Conservation (phyloP, 2,113 vertebrate genomes). For the Cricetomys ansorgei region DNA sequence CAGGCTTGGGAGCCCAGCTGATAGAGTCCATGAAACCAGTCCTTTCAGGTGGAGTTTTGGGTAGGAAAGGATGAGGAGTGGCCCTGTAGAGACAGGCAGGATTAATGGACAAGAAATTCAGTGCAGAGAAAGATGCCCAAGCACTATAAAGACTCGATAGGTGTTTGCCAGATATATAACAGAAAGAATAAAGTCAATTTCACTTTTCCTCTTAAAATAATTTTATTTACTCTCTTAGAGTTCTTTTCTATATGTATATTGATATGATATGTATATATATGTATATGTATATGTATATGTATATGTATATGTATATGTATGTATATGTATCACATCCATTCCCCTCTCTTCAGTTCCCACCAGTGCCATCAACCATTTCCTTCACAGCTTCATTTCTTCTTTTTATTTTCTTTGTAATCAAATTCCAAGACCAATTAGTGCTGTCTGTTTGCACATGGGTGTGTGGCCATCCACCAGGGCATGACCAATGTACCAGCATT, state of each 20-base stretch:
- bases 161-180: not conserved
- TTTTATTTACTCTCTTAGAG: not conserved
- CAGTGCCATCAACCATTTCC: not conserved
- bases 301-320: not conserved
- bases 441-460: not conserved
- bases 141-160: not conserved
- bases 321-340: not conserved
- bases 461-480: not conserved
- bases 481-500: not conserved
- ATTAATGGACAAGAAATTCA: not conserved
- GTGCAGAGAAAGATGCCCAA: not conserved
- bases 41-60: not conserved
- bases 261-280: not conserved
- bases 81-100: not conserved
- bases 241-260: too few species aligned
- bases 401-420: not conserved
- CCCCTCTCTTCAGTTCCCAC: not conserved
- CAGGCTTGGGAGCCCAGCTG: not conserved
- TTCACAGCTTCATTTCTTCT: not conserved
- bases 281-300: not conserved
- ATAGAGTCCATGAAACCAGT: not conserved
- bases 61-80: not conserved
- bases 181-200: not conserved
- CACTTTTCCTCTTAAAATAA: not conserved
- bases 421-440: not conserved